Evolutionary conservation across 2,113 vertebrate genomes (phyloP).

Genomic region (Marcusenius ussheri): DNA sequence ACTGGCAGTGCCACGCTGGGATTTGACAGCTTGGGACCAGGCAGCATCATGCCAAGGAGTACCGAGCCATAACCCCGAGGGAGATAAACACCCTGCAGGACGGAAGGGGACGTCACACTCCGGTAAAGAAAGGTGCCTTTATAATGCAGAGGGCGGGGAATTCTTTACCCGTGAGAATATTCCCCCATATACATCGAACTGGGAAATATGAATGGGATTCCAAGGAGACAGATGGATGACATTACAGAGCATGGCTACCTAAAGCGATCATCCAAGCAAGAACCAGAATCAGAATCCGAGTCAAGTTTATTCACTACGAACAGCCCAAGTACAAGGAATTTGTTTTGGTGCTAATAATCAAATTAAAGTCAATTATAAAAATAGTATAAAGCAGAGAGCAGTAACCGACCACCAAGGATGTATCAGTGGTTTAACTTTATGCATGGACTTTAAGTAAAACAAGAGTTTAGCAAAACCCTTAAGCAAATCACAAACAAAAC

Average conservation of each 20-base stretch:
- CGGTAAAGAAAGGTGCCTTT: not conserved
- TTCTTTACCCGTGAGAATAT: not conserved
- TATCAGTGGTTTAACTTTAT: not conserved
- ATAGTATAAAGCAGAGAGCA: not conserved
- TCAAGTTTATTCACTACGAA: not conserved
- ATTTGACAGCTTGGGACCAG: not conserved
- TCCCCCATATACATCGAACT: not conserved
- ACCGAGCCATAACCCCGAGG: not conserved
- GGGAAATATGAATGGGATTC: not conserved
- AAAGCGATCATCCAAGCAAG: not conserved
- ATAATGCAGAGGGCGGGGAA: not conserved
- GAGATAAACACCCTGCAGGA: not conserved
- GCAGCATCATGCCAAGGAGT: not conserved
- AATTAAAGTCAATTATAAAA: not conserved
- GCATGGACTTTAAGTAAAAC: not conserved
- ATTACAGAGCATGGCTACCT: not conserved
- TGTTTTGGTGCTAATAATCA: not conserved
- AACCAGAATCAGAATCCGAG: not conserved
- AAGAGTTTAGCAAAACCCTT: not conserved
- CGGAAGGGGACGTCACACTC: not conserved
- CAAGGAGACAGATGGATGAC: not conserved
- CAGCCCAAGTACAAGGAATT: not conserved
- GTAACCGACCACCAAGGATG: not conserved
- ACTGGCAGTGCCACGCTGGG: not conserved
- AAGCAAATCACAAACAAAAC: not conserved